Evolutionary conservation across 2,797 vertebrate species (phyloP).

Genomic region (Dendrocincla tyrannina): DNA sequence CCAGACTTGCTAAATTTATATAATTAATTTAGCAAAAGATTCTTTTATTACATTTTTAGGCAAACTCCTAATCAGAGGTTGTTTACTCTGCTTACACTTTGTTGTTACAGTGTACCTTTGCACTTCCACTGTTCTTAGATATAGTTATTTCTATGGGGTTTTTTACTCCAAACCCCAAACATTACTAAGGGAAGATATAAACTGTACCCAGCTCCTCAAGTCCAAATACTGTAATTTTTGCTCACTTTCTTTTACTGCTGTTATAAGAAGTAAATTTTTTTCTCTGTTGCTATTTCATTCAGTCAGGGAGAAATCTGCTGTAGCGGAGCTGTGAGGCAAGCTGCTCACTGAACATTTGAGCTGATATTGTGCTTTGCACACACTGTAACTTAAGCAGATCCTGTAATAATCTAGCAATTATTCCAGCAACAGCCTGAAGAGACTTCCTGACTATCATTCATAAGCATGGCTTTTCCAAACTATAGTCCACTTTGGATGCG

Average conservation of each 20-base stretch:
- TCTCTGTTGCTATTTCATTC: neutral
- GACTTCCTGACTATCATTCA: neutral
- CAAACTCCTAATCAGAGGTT: neutral
- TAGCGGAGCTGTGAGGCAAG: neutral
- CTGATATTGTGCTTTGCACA: neutral
- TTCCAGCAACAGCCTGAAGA: neutral
- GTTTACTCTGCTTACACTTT: neutral
- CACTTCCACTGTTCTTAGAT: neutral
- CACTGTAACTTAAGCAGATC: slow-evolving; percentile 2
- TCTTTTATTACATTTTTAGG: neutral
- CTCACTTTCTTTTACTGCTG: neutral
- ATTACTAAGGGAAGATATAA: neutral
- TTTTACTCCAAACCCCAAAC: neutral
- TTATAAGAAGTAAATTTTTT: neutral
- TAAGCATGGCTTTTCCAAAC: neutral
- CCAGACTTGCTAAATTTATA: neutral
- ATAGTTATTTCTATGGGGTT: neutral
- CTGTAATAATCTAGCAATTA: slow-evolving; percentile 8
- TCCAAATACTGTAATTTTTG: neutral
- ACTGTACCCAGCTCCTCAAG: neutral
- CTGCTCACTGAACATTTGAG: neutral
- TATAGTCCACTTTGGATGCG: neutral
- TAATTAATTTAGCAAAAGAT: neutral
- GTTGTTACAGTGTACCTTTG: neutral
- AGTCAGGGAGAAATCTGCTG: neutral